Conservation (phyloP, 2,888 invertebrate genomes). For the Norana najaformis region DNA sequence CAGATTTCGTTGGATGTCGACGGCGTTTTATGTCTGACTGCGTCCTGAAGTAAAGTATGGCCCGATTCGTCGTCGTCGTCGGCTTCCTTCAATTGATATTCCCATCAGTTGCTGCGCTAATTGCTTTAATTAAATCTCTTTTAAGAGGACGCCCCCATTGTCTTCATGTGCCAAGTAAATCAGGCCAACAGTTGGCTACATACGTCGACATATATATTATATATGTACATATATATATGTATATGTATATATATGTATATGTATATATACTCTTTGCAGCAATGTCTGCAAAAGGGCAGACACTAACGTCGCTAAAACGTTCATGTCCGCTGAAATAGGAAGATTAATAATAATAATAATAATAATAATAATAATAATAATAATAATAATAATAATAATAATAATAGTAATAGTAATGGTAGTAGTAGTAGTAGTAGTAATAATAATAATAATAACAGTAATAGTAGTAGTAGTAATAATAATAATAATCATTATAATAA, state of each 20-base stretch:
- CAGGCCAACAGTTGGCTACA: not conserved
- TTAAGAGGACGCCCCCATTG: not conserved
- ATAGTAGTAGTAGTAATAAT: too few relatives aligned
- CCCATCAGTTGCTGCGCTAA: not conserved
- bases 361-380: not conserved
- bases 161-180: not conserved
- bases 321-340: not conserved
- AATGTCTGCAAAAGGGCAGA: too few relatives aligned
- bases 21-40: not conserved
- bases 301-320: not conserved
- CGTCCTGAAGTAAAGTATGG: not conserved
- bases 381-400: not conserved
- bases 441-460: too few relatives aligned
- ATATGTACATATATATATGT: not conserved
- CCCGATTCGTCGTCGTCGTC: not conserved
- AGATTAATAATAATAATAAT: not conserved
- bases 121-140: not conserved
- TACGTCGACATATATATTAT: not conserved
- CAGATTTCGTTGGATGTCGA: not conserved
- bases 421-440: too few relatives aligned
- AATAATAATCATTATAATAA: too few relatives aligned
- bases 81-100: not conserved
- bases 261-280: too few relatives aligned
- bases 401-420: not conserved
- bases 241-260: too few relatives aligned